Evolutionary conservation across 2,797 vertebrate genomes (phyloP).

Genomic region (Enteromius radiatus): DNA sequence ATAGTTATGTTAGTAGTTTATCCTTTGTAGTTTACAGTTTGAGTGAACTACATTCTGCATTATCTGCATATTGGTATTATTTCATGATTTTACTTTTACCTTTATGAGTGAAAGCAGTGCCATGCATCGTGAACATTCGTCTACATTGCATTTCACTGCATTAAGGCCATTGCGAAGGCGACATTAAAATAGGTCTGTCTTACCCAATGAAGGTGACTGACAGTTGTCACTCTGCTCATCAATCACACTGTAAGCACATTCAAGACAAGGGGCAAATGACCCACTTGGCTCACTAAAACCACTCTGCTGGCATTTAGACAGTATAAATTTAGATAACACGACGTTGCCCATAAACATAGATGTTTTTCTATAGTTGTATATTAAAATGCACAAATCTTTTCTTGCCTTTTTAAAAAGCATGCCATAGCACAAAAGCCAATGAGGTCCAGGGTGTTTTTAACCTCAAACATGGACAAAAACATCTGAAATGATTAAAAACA

Average conservation of each 20-base stretch:
- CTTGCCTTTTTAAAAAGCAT: neutral
- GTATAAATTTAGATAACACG: conserved; percentile 9
- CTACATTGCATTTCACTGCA: neutral
- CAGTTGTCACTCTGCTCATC: conserved; percentile 43
- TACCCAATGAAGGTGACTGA: conserved; percentile 36
- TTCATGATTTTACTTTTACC: neutral
- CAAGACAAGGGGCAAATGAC: conserved; percentile 25
- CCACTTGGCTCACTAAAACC: conserved; percentile 50
- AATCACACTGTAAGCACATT: conserved; percentile 31
- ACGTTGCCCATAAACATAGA: neutral
- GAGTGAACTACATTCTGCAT: neutral
- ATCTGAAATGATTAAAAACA: neutral
- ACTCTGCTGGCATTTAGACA: conserved; percentile 23
- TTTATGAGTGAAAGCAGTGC: neutral
- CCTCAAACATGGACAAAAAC: neutral
- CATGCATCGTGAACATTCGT: neutral
- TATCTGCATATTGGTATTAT: neutral
- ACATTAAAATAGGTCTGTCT: conserved; percentile 33
- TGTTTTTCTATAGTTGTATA: neutral
- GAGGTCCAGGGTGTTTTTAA: neutral
- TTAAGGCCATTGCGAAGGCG: conserved; percentile 18
- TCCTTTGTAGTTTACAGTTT: neutral
- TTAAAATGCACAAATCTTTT: neutral
- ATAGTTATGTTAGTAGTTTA: neutral
- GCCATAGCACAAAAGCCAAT: neutral